Conservation (phyloP, 2,888 invertebrate genomes). For the Agrotis segetum region DNA sequence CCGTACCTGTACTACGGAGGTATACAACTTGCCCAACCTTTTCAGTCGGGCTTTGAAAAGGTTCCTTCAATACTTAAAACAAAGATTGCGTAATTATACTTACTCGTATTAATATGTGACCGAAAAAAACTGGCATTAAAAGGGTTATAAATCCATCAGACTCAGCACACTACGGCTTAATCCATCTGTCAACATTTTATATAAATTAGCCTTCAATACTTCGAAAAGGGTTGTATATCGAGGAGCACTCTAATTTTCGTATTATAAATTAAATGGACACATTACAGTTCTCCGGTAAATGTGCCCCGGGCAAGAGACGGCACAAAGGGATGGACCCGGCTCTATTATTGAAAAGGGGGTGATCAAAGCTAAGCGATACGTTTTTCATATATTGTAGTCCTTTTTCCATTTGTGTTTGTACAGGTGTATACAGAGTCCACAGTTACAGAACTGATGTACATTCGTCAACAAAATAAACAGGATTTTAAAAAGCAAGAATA, state of each 20-base stretch:
- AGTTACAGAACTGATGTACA: constrained; percentile 72
- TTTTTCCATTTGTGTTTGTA: constrained; percentile 81
- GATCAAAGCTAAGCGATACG: constrained; percentile 88
- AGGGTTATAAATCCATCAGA: constrained; percentile 61
- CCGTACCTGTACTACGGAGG: no score
- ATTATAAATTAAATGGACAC: constrained; percentile 86
- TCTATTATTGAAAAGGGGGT: constrained; percentile 89
- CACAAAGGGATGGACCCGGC: constrained; percentile 80
- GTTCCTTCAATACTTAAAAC: no score
- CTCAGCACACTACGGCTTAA: constrained; percentile 46
- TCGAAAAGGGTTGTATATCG: constrained; percentile 71
- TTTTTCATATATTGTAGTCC: constrained; percentile 83
- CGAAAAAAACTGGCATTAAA: constrained; percentile 39
- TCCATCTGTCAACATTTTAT: constrained; percentile 64
- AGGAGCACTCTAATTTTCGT: constrained; percentile 72
- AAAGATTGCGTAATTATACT: constrained; percentile 4
- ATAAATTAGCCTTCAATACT: constrained; percentile 69
- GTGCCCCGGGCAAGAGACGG: constrained; percentile 76
- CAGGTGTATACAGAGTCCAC: constrained; percentile 74
- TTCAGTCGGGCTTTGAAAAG: no score
- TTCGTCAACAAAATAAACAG: constrained; percentile 56
- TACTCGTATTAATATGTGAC: constrained; percentile 16
- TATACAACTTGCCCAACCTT: no score
- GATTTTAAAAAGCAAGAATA: constrained; percentile 38
- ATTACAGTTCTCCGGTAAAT: constrained; percentile 73